Percentiles rank a stretch among this genome's conserved stretches.
These are phyloP conservation scores for Thunnus maccoyii DNA, from an alignment of 2,113 vertebrate species.

Conservation along the genomic window DNA sequence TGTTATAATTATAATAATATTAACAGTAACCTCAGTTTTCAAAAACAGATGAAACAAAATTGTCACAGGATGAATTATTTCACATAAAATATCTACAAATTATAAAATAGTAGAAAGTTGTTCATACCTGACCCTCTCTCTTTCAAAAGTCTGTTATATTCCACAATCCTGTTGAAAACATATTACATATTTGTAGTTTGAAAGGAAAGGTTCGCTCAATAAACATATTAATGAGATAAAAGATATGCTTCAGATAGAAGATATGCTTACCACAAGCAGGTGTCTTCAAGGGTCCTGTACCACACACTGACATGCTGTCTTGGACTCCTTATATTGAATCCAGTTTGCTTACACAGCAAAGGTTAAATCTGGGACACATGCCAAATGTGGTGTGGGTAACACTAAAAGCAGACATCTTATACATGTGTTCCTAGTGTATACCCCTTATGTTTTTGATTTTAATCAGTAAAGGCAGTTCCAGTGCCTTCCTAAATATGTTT, in stretches of 20 bases:
- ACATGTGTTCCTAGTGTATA: background rate
- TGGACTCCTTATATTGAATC: conserved; percentile 47
- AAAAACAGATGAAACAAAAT: background rate
- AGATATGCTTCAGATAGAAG: background rate
- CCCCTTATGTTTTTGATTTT: background rate
- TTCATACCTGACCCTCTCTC: conserved; percentile 54
- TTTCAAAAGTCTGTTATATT: conserved; percentile 36
- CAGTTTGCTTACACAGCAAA: conserved; percentile 28
- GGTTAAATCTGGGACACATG: conserved; percentile 50
- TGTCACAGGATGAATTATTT: background rate
- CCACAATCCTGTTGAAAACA: conserved; percentile 51
- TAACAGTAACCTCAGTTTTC: background rate
- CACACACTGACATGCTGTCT: conserved; percentile 32
- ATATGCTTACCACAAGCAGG: conserved; percentile 49
- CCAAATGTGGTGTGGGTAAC: conserved; percentile 52
- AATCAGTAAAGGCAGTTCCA: no score
- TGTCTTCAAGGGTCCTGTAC: conserved; percentile 31
- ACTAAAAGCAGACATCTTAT: background rate
- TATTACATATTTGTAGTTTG: background rate
- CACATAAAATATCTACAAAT: background rate
- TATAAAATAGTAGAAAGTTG: background rate
- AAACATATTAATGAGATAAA: background rate
- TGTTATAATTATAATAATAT: no score
- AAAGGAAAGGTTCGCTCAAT: background rate
- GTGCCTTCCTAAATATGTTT: background rate